Evolutionary conservation across 37 sponge, comb jelly and placozoan species (phyloP).

Genomic region (Cladorhizidae sp.): DNA sequence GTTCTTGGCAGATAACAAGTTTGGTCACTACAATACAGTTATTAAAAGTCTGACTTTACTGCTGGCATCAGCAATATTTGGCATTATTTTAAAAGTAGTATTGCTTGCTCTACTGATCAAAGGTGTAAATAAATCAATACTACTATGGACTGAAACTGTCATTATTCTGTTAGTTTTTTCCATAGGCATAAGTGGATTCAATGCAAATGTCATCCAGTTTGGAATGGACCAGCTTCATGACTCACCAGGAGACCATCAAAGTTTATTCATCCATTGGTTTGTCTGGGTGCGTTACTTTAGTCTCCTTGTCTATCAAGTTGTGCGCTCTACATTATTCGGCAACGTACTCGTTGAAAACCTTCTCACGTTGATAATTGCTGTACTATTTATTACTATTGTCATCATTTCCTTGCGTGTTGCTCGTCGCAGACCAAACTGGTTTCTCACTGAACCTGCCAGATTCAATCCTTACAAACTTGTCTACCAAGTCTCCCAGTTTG

Average conservation of each 20-base stretch:
- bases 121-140: too few species aligned
- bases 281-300: not conserved
- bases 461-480: not conserved
- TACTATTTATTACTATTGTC: not conserved
- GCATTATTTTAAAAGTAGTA: not conserved
- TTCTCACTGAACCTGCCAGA: not conserved
- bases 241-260: too few species aligned
- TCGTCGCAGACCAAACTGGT: not conserved
- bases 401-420: not conserved
- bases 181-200: not conserved
- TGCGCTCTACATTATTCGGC: not conserved
- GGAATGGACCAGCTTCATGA: constrained; percentile 12
- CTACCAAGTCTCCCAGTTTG: not conserved
- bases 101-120: not conserved
- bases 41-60: not conserved
- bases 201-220: not conserved
- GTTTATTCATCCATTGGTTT: too few species aligned
- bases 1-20: not conserved
- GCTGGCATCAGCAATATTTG: not conserved
- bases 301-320: not conserved
- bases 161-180: not conserved
- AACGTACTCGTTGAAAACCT: not conserved
- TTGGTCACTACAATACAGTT: not conserved
- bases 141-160: not conserved
- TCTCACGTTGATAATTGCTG: not conserved